A percentile compares a stretch with the other conserved stretches of the same genome.
These are phyloP conservation scores for Artemia franciscana DNA, from an alignment of 1,140 invertebrate species.

Conservation along the genomic window DNA sequence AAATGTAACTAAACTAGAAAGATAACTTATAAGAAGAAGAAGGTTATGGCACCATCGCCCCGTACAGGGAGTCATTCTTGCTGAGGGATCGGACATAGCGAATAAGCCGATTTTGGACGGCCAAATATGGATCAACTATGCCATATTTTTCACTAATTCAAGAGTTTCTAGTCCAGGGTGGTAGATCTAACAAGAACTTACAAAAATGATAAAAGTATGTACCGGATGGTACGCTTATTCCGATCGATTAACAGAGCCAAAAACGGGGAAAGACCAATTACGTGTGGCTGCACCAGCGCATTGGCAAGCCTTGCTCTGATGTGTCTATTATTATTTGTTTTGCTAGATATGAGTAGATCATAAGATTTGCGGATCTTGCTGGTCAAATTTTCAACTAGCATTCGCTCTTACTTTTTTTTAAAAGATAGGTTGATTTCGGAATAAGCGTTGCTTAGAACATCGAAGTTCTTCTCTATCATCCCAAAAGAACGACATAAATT, in stretches of 20 bases:
- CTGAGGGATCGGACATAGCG: background rate
- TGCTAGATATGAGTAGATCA: too few relatives aligned
- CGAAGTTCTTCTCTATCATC: too few relatives aligned
- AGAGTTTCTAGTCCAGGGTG: background rate
- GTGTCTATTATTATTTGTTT: background rate
- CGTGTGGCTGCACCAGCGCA: background rate
- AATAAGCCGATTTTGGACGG: background rate
- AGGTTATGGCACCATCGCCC: background rate
- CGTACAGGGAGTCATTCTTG: background rate
- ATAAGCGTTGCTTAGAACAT: too few relatives aligned
- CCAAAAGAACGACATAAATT: too few relatives aligned
- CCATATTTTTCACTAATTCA: background rate
- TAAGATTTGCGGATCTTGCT: too few relatives aligned
- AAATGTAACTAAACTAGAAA: background rate
- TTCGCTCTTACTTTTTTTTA: too few relatives aligned
- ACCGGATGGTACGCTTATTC: background rate
- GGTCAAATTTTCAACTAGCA: too few relatives aligned
- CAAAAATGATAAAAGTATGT: background rate
- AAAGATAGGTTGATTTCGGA: too few relatives aligned
- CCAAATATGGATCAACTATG: background rate
- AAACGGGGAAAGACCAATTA: background rate
- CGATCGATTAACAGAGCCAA: background rate
- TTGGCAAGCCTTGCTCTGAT: background rate
- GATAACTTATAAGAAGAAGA: background rate
- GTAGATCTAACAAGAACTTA: background rate